Conservation (phyloP, 1,140 invertebrate genomes). For the Heliconius hermathena region DNA sequence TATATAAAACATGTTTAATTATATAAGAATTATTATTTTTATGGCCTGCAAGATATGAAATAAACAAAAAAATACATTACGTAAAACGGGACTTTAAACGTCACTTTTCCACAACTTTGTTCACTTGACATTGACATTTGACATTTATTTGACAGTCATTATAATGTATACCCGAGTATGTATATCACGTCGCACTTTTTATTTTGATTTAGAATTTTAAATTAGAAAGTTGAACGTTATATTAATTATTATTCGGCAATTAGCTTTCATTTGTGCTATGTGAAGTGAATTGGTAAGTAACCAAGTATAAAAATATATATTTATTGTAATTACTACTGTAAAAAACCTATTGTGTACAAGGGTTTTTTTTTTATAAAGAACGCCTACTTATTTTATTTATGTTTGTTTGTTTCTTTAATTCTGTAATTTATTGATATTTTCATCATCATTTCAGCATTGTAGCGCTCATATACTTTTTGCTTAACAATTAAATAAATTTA, state of each 20-base stretch:
- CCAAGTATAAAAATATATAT: neutral
- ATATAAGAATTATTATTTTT: neutral
- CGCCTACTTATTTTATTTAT: too few relatives aligned
- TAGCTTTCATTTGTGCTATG: conserved; percentile 37
- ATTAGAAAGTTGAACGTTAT: conserved; percentile 38
- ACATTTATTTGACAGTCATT: neutral
- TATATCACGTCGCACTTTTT: conserved; percentile 30
- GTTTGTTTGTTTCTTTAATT: neutral
- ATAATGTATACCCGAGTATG: conserved; percentile 8
- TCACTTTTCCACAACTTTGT: neutral
- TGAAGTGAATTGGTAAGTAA: conserved; percentile 22
- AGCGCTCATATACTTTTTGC: neutral
- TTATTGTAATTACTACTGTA: neutral
- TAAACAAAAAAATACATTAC: neutral
- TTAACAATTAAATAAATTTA: too few relatives aligned
- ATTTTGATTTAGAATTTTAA: conserved; percentile 38
- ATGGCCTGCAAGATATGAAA: neutral
- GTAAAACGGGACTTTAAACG: neutral
- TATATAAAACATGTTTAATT: too few relatives aligned
- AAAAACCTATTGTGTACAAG: neutral
- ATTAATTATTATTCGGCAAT: conserved; percentile 27
- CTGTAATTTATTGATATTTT: neutral
- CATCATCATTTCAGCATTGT: neutral
- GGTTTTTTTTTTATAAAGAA: neutral
- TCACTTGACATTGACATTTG: conserved; percentile 7